phyloP scores from a whole-genome alignment of 2,113 vertebrate species.

The Calypte anna region DNA sequence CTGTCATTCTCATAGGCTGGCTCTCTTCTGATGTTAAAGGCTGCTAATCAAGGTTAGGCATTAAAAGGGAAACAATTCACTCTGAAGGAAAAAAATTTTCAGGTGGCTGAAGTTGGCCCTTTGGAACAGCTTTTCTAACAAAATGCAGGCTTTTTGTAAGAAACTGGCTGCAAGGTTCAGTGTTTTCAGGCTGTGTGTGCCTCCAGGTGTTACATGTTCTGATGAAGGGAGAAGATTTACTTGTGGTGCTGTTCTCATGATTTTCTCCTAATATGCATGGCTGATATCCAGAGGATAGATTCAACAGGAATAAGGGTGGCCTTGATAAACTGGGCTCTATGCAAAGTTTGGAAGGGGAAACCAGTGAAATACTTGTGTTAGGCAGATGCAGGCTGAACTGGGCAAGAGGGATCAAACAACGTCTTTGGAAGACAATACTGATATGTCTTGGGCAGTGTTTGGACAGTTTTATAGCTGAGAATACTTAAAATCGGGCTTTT shows the following conservation, averaged over 20 bases:
- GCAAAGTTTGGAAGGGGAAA: not conserved
- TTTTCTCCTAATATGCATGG: not conserved
- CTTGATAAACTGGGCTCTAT: not conserved
- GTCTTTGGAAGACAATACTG: not conserved
- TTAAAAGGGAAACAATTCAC: not conserved
- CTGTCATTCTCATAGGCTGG: not conserved
- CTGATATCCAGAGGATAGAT: not conserved
- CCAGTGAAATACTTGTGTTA: rapidly evolving
- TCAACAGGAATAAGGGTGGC: not conserved
- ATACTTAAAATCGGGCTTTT: not conserved
- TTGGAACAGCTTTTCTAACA: not conserved
- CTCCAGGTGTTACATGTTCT: not conserved
- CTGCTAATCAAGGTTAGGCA: not conserved
- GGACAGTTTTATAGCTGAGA: not conserved
- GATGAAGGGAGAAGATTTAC: not conserved
- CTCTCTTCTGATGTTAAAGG: not conserved
- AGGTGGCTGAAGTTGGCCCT: not conserved
- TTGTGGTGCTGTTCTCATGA: rapidly evolving
- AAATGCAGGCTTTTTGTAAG: rapidly evolving
- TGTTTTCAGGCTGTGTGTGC: not conserved
- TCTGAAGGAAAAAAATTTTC: not conserved
- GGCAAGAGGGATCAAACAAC: not conserved
- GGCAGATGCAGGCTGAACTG: not conserved
- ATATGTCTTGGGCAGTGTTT: rapidly evolving
- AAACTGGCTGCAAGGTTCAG: rapidly evolving